Evolutionary conservation across 1,140 invertebrate species (phyloP), one percentile per base, ranked within the genome.

Genomic region (Plodia interpunctella): DNA sequence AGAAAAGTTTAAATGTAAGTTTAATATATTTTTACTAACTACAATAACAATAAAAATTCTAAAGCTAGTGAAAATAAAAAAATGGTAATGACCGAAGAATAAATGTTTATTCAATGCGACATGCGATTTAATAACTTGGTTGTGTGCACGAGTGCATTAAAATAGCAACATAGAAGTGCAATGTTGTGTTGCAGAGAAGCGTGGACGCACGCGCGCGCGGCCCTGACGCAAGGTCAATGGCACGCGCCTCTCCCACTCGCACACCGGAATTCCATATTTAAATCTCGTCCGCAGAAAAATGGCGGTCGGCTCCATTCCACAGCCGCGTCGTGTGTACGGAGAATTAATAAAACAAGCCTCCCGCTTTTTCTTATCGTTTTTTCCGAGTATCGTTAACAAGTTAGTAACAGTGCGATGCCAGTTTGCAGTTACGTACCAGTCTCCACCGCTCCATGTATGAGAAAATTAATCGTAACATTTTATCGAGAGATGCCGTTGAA

Each of bases 221-320:
- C 81, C 79, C 79, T 78, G 80, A 72, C 74, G 78, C 86, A 88
- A 88, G 86, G 86, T 88, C 86, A 88, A 88, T 88, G 86, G 86
- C 86, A 88, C 83, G 81, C 78, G 78, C 70, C 80, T 82, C 80
- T 88, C 85, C 82, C 77, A 76, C 86, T 88, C 86, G 79, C 84
- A 88, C 86, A 88, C 86, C 86, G 86, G 84, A 88, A 88, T 88
- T 87, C 86, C 86, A 88, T 87, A 88, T 88, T 88, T 88, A 87
- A 88, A 88, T 88, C 86, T 87, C 80, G 82, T 83, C 86, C 84
- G 86, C 86, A 88, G 83, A 88, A 88, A 88, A 88, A 88, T 88
- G 86, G 86, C 86, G 80, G 78, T 80, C 80, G 82, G 77, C 78
- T 87, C 72, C 83, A 87, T 87, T 87, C 84, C 83, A 74, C 76